A percentile compares a stretch with the other conserved stretches of the same genome.
Conservation (phyloP, 2,888 invertebrate species). For the Branchellion lobata region DNA sequence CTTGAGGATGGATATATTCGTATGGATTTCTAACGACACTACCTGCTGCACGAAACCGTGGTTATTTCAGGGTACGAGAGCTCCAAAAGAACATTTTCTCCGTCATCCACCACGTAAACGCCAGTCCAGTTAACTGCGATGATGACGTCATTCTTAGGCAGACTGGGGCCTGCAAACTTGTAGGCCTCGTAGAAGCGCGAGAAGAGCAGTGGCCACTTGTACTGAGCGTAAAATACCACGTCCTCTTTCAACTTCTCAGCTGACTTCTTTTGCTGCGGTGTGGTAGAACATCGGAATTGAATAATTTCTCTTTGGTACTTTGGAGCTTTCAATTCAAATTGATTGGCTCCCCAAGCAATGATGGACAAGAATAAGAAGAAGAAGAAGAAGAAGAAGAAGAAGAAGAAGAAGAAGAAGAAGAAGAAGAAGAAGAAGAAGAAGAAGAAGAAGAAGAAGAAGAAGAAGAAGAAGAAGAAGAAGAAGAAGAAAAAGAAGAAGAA, state of each 20-base stretch:
- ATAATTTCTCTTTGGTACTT: too few species aligned
- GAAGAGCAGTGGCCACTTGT: constrained; percentile 96
- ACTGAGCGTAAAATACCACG: constrained; percentile 95
- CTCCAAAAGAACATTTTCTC: constrained; percentile 95
- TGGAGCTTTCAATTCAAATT: too few species aligned
- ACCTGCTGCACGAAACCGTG: constrained; percentile 70
- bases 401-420: not conserved
- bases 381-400: not conserved
- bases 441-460: constrained; percentile 3
- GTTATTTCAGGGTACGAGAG: constrained; percentile 98
- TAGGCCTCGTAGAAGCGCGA: constrained; percentile 97
- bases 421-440: not conserved
- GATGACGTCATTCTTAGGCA: constrained; percentile 99
- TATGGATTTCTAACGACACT: not conserved
- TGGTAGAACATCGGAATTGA: not conserved
- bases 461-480: constrained; percentile 1
- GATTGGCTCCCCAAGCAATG: too few species aligned
- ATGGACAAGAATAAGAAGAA: too few species aligned
- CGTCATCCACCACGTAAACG: constrained; percentile 97
- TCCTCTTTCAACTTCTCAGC: constrained; percentile 68
- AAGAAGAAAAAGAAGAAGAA: not conserved
- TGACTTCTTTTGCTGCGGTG: not conserved
- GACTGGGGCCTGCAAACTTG: constrained; percentile 80
- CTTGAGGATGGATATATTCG: not conserved
- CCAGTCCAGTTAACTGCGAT: constrained; percentile 99